A percentile compares a stretch with the other conserved stretches of the same genome.
These are phyloP conservation scores for Ciconia boyciana DNA, from an alignment of 2,113 vertebrate genomes.

Conservation along the genomic window DNA sequence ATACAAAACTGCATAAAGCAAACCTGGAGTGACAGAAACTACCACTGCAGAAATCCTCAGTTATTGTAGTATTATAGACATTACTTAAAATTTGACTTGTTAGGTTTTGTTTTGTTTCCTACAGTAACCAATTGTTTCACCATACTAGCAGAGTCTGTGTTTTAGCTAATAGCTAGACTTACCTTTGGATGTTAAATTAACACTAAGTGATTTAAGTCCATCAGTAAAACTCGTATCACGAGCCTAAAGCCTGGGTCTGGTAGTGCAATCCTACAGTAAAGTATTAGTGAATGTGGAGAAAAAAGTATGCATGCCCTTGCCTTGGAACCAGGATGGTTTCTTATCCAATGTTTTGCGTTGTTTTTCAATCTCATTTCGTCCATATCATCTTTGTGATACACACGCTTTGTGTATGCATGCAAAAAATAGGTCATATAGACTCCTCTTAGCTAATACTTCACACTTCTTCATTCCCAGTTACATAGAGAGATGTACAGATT, in stretches of 20 bases:
- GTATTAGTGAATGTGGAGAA: neutral
- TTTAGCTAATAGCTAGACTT: neutral
- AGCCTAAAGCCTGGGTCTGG: neutral
- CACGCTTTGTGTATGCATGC: neutral
- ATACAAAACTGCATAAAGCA: neutral
- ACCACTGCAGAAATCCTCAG: neutral
- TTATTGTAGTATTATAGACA: neutral
- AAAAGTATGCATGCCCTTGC: neutral
- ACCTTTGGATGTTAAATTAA: neutral
- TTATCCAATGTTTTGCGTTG: neutral
- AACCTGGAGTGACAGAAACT: neutral
- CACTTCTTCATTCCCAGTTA: neutral
- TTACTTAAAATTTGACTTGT: neutral
- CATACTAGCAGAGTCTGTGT: neutral
- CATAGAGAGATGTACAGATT: neutral
- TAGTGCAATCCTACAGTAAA: neutral
- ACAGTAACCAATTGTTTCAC: neutral
- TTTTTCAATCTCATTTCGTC: neutral
- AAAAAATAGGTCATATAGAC: neutral
- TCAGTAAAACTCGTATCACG: neutral
- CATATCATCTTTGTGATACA: rapidly evolving
- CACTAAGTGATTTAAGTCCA: neutral
- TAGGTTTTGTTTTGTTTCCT: neutral
- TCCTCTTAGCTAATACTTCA: neutral
- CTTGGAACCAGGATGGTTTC: neutral